These are phyloP conservation scores for Hyles lineata DNA, from an alignment of 2,888 invertebrate genomes.

Conservation along the genomic window DNA sequence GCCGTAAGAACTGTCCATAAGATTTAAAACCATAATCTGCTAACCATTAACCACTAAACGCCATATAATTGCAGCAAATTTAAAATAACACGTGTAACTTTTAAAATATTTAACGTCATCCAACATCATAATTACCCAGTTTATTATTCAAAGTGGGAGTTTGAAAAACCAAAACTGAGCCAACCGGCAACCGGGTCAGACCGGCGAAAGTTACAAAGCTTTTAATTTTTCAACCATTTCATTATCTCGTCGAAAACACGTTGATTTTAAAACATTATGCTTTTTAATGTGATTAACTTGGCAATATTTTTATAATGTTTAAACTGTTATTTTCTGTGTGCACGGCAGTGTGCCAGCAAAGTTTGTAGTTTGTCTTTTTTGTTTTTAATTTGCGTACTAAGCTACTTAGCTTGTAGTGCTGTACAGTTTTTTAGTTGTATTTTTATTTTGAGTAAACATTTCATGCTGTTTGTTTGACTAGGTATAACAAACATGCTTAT, in stretches of 20 bases:
- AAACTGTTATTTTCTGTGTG: neutral
- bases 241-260: conserved; percentile 8
- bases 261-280: neutral
- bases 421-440: too few relatives aligned
- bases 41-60: too few relatives aligned
- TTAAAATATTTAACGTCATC: neutral
- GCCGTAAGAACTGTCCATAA: too few relatives aligned
- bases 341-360: neutral
- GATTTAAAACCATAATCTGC: too few relatives aligned
- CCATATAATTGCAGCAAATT: too few relatives aligned
- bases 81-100: too few relatives aligned
- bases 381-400: too few relatives aligned
- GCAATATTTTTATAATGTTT: neutral
- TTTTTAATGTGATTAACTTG: neutral
- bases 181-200: neutral
- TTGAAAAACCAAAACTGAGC: conserved; percentile 1
- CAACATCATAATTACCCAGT: neutral
- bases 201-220: neutral
- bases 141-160: neutral
- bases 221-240: conserved; percentile 15
- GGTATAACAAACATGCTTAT: too few relatives aligned
- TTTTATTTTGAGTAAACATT: too few relatives aligned
- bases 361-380: neutral
- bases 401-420: too few relatives aligned
- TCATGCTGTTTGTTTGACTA: too few relatives aligned